These are phyloP conservation scores for Andrena fulva DNA, from an alignment of 2,888 invertebrate species.

Conservation along the genomic window DNA sequence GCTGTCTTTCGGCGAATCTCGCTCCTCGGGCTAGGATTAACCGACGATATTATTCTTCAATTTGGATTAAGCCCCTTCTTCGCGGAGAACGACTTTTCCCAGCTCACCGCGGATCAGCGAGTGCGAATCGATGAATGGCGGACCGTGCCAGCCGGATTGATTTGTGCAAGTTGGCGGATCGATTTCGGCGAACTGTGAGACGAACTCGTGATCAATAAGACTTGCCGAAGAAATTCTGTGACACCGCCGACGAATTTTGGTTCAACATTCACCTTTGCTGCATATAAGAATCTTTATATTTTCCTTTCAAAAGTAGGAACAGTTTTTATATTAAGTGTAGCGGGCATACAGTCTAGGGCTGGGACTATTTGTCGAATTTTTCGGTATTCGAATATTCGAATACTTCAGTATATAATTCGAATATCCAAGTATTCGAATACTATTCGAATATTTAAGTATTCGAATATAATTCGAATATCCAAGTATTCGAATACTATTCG, in stretches of 20 bases:
- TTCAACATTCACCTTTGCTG: neutral
- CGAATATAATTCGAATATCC: too few relatives aligned
- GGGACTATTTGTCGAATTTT: too few relatives aligned
- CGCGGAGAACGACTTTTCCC: slow-evolving; percentile 47
- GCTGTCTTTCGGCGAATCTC: slow-evolving; percentile 34
- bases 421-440: too few relatives aligned
- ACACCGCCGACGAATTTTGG: neutral
- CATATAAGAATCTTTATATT: too few relatives aligned
- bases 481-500: too few relatives aligned
- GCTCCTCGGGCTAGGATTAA: slow-evolving; percentile 60
- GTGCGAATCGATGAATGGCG: slow-evolving; percentile 55
- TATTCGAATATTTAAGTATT: too few relatives aligned
- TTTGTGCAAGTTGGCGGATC: slow-evolving; percentile 11
- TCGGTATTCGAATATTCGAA: too few relatives aligned
- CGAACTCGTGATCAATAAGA: neutral
- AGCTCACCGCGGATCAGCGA: slow-evolving; percentile 42
- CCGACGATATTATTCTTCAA: slow-evolving; percentile 76
- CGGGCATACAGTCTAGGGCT: too few relatives aligned
- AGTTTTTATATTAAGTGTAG: too few relatives aligned
- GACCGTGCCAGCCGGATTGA: slow-evolving; percentile 44
- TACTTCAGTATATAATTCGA: too few relatives aligned
- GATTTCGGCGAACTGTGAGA: slow-evolving; percentile 19
- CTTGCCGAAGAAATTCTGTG: neutral
- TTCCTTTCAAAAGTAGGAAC: too few relatives aligned
- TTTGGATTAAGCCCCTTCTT: slow-evolving; percentile 71